Percentiles rank a stretch among this genome's conserved stretches.
Conservation (phyloP, 2,113 vertebrate genomes). For the Otus sunia region DNA sequence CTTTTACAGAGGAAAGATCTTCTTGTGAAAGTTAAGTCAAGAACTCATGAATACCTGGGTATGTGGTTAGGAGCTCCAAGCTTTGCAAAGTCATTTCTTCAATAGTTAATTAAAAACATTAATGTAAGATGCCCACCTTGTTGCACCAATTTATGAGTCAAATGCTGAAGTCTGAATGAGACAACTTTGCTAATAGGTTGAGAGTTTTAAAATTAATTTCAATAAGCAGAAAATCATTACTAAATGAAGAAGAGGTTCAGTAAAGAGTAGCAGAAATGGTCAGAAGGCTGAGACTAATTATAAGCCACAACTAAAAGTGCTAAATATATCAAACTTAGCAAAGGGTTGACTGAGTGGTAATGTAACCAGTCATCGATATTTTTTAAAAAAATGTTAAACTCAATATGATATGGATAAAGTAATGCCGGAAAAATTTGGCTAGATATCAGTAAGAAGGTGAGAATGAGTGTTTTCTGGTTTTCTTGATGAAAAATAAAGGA, state of each 20-base stretch:
- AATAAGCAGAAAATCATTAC: not conserved
- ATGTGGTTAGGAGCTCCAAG: not conserved
- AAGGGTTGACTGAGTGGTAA: not conserved
- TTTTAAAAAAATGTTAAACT: not conserved
- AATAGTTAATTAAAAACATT: not conserved
- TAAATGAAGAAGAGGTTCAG: not conserved
- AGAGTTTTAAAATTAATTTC: not conserved
- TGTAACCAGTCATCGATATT: not conserved
- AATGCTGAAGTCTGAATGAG: not conserved
- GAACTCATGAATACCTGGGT: not conserved
- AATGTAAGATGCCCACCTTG: not conserved
- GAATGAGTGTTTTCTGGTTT: not conserved
- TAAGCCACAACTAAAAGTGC: not conserved
- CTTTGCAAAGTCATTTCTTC: not conserved
- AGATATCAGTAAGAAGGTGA: not conserved
- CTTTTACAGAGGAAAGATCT: not conserved
- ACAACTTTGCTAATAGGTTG: not conserved
- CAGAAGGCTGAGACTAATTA: not conserved
- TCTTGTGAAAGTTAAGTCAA: not conserved
- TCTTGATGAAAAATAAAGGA: not conserved
- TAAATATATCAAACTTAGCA: not conserved
- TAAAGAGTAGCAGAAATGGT: not conserved
- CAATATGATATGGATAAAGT: not conserved
- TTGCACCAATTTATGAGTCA: not conserved
- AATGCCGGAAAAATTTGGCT: not conserved